phyloP scores from a whole-genome alignment of 2,797 vertebrate genomes.

The Chelonia mydas region DNA sequence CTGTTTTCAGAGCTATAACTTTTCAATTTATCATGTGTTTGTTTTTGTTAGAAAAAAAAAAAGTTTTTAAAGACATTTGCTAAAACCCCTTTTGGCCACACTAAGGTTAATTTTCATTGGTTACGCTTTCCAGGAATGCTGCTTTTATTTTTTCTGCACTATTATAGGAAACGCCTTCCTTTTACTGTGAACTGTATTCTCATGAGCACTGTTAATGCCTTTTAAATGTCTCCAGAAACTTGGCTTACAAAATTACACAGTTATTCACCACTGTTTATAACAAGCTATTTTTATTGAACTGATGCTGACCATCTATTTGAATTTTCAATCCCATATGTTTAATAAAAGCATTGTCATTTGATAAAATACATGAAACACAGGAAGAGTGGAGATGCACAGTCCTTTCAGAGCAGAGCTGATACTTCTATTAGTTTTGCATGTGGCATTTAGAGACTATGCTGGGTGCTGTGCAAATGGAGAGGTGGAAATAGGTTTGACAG shows the following conservation, averaged over 20 bases:
- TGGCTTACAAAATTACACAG: slow-evolving; percentile 37
- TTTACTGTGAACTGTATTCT: not conserved
- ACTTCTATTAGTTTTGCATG: not conserved
- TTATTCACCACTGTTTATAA: not conserved
- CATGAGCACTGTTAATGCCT: not conserved
- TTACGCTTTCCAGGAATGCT: slow-evolving; percentile 27
- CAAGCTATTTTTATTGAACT: slow-evolving; percentile 20
- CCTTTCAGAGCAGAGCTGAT: not conserved
- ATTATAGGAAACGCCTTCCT: not conserved
- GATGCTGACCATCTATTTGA: not conserved
- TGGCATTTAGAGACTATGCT: not conserved
- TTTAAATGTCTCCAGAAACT: slow-evolving; percentile 6
- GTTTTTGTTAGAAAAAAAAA: not conserved
- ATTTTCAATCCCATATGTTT: not conserved
- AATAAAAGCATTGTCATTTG: not conserved
- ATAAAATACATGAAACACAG: not conserved
- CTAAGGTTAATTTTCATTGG: not conserved
- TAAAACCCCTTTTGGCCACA: not conserved
- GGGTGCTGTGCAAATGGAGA: not conserved
- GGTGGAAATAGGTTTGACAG: not conserved
- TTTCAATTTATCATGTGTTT: not conserved
- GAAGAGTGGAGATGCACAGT: not conserved
- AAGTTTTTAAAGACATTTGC: not conserved
- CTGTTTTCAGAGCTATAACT: not conserved
- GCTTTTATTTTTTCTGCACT: not conserved